phyloP scores from a whole-genome alignment of 2,888 invertebrate species.

The Adelognathus sp. region DNA sequence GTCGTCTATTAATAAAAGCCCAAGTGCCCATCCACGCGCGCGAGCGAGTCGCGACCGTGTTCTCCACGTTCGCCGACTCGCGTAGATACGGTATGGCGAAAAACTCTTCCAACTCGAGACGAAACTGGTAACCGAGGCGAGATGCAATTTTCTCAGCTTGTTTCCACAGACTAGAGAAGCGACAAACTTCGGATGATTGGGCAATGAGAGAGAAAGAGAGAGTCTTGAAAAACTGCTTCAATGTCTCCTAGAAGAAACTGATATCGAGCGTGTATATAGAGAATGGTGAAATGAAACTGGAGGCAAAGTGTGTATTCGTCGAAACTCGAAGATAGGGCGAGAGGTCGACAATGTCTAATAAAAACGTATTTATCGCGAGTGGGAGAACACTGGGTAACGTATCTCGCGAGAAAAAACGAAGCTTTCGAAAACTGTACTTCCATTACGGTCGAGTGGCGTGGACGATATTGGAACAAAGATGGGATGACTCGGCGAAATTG shows the following conservation, averaged over 20 bases:
- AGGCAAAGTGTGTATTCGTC: slow-evolving; percentile 5
- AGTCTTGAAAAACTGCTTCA: slow-evolving; percentile 19
- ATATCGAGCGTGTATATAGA: background rate
- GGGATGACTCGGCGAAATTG: slow-evolving; percentile 17
- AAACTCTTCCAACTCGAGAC: slow-evolving; percentile 29
- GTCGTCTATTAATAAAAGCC: slow-evolving; percentile 62
- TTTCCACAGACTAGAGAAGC: background rate
- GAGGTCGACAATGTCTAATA: slow-evolving; percentile 44
- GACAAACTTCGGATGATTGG: background rate
- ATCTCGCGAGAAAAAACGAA: background rate
- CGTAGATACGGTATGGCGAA: background rate
- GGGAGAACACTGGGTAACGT: slow-evolving; percentile 16
- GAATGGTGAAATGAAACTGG: background rate
- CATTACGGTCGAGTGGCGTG: background rate
- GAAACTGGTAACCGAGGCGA: slow-evolving; percentile 23
- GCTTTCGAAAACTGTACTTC: background rate
- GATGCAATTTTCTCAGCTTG: slow-evolving; percentile 28
- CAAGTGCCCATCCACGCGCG: slow-evolving; percentile 58
- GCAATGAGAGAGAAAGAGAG: background rate
- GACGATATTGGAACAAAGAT: slow-evolving; percentile 1
- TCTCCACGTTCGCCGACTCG: slow-evolving; percentile 27
- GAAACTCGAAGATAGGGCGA: slow-evolving; percentile 36
- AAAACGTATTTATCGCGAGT: slow-evolving; percentile 48
- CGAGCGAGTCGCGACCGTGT: no score
- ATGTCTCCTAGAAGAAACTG: background rate